These are phyloP conservation scores for Cottoperca gobio DNA, from an alignment of 2,797 vertebrate species.

Conservation along the genomic window DNA sequence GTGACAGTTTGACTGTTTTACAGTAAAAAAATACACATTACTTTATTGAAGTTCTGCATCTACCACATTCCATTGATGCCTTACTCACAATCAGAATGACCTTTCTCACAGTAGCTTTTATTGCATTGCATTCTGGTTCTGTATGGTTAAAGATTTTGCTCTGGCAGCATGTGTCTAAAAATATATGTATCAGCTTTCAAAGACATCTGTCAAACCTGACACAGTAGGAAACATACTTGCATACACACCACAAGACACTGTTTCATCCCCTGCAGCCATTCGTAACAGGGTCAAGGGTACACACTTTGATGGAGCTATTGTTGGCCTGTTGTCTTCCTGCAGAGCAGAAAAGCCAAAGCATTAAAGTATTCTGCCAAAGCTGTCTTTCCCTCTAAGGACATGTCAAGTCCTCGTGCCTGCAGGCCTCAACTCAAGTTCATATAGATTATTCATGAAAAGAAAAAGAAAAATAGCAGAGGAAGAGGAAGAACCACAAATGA, in stretches of 20 bases:
- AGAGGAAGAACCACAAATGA: constrained; percentile 32
- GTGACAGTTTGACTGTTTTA: background rate
- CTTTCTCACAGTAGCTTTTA: background rate
- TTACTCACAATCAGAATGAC: background rate
- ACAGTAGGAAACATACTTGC: constrained; percentile 6
- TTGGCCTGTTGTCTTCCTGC: constrained; percentile 33
- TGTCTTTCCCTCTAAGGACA: constrained; percentile 53
- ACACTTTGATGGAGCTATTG: constrained; percentile 47
- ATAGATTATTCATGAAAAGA: constrained; percentile 63
- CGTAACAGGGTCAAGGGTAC: constrained; percentile 41
- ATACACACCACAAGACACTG: background rate
- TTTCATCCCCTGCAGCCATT: constrained; percentile 42
- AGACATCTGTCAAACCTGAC: constrained; percentile 29
- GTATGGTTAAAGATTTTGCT: constrained; percentile 17
- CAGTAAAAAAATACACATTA: background rate
- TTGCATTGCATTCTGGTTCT: background rate
- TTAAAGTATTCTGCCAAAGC: constrained; percentile 45
- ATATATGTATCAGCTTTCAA: constrained; percentile 22
- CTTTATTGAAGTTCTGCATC: background rate
- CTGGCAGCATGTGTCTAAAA: constrained; percentile 1
- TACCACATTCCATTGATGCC: background rate
- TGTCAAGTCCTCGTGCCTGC: constrained; percentile 38
- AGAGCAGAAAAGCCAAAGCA: constrained; percentile 39
- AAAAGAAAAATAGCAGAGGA: constrained; percentile 4
- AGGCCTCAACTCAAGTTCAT: constrained; percentile 52